Percentiles rank a stretch among this genome's conserved stretches.
Conservation (phyloP, 2,797 vertebrate species). For the Sebastiscus albofasciatus region DNA sequence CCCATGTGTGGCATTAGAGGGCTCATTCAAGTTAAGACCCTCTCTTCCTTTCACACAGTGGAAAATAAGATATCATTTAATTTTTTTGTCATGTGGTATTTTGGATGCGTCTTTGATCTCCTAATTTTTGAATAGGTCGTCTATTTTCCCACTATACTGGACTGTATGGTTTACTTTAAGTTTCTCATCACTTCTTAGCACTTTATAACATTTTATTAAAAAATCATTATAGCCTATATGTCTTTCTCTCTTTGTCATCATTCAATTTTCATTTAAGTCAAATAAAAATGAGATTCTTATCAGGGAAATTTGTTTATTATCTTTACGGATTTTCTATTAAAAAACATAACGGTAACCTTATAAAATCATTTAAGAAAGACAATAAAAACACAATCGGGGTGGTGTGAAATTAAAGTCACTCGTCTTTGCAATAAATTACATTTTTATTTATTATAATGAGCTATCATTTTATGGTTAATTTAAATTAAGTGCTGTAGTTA, state of each 20-base stretch:
- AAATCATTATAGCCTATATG: neutral
- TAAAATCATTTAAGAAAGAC: neutral
- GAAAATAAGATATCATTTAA: conserved; percentile 31
- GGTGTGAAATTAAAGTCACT: neutral
- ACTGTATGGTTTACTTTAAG: neutral
- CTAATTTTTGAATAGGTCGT: neutral
- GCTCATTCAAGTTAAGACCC: conserved; percentile 48
- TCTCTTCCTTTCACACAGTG: conserved; percentile 67
- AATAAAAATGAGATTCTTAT: neutral
- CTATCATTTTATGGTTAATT: neutral
- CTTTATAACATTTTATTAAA: neutral
- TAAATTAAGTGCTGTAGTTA: neutral
- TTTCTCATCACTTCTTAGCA: neutral
- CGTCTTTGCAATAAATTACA: neutral
- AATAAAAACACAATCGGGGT: neutral
- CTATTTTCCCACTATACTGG: neutral
- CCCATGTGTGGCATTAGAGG: conserved; percentile 37
- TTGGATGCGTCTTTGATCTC: neutral
- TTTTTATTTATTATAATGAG: neutral
- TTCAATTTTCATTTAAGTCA: neutral
- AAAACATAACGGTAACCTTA: neutral
- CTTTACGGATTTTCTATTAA: neutral
- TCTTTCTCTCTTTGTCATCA: neutral
- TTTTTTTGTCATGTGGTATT: neutral
- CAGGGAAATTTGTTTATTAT: neutral